phyloP scores from a whole-genome alignment of 1,140 invertebrate genomes.

The Drosophila leontia region DNA sequence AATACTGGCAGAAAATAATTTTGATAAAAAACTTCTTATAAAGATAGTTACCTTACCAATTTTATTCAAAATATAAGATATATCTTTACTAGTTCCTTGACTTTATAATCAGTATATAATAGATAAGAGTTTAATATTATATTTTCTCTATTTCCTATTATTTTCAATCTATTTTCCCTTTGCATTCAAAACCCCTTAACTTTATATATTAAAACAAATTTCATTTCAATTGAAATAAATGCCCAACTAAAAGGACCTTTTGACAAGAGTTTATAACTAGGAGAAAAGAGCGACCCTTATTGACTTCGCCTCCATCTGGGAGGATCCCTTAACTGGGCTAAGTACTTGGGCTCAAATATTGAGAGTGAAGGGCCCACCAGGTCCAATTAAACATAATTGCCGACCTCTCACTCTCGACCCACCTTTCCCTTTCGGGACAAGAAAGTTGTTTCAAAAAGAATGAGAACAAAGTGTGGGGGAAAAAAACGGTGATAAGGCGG shows the following conservation, averaged over 20 bases:
- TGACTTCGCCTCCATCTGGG: constrained; percentile 19
- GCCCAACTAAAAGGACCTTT: neutral
- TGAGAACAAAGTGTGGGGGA: constrained; percentile 20
- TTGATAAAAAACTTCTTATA: neutral
- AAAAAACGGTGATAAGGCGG: constrained; percentile 3
- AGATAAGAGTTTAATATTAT: no score
- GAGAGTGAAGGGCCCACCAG: constrained; percentile 62
- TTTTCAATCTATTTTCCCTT: neutral
- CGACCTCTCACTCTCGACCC: constrained; percentile 25
- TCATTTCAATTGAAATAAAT: neutral
- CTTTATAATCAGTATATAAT: no score
- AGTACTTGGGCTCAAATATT: constrained; percentile 46
- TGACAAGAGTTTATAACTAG: constrained; percentile 12
- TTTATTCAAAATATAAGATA: neutral
- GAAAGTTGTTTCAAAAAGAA: constrained; percentile 19
- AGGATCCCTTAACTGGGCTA: constrained; percentile 18
- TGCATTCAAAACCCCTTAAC: neutral
- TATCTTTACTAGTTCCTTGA: no score
- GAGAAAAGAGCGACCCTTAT: neutral
- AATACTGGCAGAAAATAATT: neutral
- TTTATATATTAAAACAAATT: neutral
- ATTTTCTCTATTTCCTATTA: no score
- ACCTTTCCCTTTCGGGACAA: neutral
- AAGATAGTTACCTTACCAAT: neutral
- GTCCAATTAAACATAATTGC: constrained; percentile 79